These are phyloP conservation scores for Corticium candelabrum DNA, from an alignment of 37 sponge, comb jelly and placozoan species.

Conservation along the genomic window DNA sequence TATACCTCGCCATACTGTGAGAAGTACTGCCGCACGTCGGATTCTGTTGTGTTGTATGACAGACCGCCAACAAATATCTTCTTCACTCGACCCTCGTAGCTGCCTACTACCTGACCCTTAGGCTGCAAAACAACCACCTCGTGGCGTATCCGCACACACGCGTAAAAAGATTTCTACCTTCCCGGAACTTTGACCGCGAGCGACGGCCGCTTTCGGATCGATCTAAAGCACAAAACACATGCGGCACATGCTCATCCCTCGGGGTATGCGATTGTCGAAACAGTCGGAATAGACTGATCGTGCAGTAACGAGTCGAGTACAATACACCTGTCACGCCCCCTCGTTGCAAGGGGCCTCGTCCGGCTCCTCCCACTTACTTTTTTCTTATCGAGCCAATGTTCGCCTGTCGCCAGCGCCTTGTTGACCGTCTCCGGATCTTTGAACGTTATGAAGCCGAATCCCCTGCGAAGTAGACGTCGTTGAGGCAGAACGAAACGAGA, in stretches of 20 bases:
- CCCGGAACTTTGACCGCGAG: neutral
- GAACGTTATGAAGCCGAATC: neutral
- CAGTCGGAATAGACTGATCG: too few species aligned
- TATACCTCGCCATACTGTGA: neutral
- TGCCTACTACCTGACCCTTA: neutral
- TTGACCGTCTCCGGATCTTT: neutral
- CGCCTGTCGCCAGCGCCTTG: neutral
- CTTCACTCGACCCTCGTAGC: neutral
- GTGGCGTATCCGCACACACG: too few species aligned
- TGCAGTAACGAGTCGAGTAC: too few species aligned
- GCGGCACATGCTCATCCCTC: too few species aligned
- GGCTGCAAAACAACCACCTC: neutral
- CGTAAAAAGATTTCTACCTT: too few species aligned
- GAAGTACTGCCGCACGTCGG: neutral
- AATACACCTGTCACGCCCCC: too few species aligned
- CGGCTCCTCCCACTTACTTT: neutral
- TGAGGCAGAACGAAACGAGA: too few species aligned
- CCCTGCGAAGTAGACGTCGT: neutral
- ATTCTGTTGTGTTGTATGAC: neutral
- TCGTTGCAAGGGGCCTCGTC: too few species aligned
- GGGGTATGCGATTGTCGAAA: too few species aligned
- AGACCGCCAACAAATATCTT: neutral
- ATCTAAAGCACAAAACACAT: neutral
- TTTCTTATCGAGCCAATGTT: neutral
- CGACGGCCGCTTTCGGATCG: slow-evolving; percentile 8